phyloP scores from a whole-genome alignment of 2,113 vertebrate species.

The Cyprinodon variegatus region DNA sequence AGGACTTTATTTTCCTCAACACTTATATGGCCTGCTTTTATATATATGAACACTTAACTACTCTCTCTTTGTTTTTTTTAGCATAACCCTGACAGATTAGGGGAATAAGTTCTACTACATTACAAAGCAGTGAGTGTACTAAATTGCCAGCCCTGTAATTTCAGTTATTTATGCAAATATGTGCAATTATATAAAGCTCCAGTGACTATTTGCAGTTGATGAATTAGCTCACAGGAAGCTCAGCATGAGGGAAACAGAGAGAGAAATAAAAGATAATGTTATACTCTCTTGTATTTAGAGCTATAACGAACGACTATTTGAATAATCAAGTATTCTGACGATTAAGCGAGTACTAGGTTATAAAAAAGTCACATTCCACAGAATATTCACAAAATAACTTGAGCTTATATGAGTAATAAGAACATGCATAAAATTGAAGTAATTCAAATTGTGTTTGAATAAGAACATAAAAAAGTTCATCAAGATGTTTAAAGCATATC shows the following conservation, averaged over 20 bases:
- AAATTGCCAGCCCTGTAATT: not conserved
- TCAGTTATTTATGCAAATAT: slow-evolving; percentile 9
- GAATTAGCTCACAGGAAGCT: not conserved
- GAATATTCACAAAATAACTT: no score
- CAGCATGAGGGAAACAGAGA: not conserved
- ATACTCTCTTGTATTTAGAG: not conserved
- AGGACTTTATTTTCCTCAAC: not conserved
- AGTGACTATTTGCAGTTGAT: not conserved
- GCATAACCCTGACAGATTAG: not conserved
- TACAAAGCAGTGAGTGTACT: not conserved
- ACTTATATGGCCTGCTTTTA: not conserved
- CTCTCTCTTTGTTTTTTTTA: not conserved
- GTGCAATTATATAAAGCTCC: slow-evolving; percentile 3
- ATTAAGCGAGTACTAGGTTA: no score
- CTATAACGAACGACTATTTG: no score
- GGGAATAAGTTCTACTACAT: not conserved
- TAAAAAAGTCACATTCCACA: no score
- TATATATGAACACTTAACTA: not conserved
- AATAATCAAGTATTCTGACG: no score
- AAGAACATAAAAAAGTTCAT: no score
- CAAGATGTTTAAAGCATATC: no score
- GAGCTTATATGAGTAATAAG: no score
- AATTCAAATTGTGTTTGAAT: no score
- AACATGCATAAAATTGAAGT: no score
- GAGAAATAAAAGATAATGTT: not conserved